Percentiles rank a stretch among this genome's conserved stretches.
Evolutionary conservation across 2,797 vertebrate genomes (phyloP).

Genomic region (Lacerta viridis): DNA sequence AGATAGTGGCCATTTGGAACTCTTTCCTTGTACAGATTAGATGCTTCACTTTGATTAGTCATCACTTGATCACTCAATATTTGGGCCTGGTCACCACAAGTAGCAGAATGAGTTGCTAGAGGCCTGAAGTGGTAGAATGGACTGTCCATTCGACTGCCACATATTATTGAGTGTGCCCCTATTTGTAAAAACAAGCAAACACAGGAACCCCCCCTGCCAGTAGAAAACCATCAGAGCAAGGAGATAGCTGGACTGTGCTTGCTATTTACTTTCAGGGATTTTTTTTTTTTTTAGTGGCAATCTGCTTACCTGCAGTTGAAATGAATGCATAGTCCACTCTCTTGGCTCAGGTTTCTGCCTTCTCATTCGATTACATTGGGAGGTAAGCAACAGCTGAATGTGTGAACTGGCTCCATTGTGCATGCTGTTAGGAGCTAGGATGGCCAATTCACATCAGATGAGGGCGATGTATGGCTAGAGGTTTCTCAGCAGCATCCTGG

Average conservation of each 20-base stretch:
- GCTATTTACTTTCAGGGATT: background rate
- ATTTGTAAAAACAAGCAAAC: no score
- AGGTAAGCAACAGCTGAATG: background rate
- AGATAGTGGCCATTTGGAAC: background rate
- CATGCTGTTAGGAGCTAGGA: background rate
- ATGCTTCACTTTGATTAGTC: background rate
- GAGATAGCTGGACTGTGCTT: no score
- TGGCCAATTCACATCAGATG: background rate
- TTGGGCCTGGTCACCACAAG: background rate
- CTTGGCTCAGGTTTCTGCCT: background rate
- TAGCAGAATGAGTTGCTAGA: background rate
- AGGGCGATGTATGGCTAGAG: background rate
- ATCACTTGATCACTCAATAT: background rate
- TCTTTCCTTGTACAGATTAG: background rate
- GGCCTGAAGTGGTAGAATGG: background rate
- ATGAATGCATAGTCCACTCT: background rate
- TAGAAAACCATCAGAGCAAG: background rate
- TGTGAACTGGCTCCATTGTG: background rate
- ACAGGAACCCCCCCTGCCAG: background rate
- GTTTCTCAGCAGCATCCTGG: background rate
- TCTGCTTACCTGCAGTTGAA: background rate
- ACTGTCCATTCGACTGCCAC: background rate
- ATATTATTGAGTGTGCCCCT: no score
- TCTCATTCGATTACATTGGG: background rate
- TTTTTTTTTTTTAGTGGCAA: background rate